These are phyloP conservation scores for Ochropacha duplaris DNA, from an alignment of 2,888 invertebrate species.

Conservation along the genomic window DNA sequence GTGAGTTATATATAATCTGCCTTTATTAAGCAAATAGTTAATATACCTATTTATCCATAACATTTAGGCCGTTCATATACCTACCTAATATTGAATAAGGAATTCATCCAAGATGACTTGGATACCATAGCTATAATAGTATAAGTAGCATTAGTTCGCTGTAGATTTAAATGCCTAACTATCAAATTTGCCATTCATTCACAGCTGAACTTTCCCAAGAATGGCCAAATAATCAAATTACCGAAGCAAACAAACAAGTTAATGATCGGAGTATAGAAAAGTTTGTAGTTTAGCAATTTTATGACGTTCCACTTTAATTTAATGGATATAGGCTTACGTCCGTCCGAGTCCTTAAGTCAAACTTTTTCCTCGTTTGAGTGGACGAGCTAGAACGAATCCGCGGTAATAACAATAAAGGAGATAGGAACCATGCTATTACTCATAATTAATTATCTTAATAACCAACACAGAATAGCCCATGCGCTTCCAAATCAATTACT, in stretches of 20 bases:
- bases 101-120: background rate
- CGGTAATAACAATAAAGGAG: background rate
- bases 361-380: background rate
- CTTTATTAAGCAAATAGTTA: background rate
- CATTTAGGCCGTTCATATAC: background rate
- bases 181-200: background rate
- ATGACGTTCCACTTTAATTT: background rate
- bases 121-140: background rate
- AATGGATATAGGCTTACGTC: background rate
- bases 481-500: background rate
- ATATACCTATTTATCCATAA: background rate
- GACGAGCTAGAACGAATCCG: background rate
- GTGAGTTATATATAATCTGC: slow-evolving; percentile 86
- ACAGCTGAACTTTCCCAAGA: background rate
- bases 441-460: background rate
- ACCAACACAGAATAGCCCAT: background rate
- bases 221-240: background rate
- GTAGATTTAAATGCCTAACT: background rate
- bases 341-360: background rate
- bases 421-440: background rate
- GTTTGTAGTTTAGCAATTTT: background rate
- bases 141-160: background rate
- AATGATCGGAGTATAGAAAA: background rate
- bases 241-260: background rate
- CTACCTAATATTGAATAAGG: background rate